Evolutionary conservation across 2,797 vertebrate genomes (phyloP).

Genomic region (Capromys pilorides): DNA sequence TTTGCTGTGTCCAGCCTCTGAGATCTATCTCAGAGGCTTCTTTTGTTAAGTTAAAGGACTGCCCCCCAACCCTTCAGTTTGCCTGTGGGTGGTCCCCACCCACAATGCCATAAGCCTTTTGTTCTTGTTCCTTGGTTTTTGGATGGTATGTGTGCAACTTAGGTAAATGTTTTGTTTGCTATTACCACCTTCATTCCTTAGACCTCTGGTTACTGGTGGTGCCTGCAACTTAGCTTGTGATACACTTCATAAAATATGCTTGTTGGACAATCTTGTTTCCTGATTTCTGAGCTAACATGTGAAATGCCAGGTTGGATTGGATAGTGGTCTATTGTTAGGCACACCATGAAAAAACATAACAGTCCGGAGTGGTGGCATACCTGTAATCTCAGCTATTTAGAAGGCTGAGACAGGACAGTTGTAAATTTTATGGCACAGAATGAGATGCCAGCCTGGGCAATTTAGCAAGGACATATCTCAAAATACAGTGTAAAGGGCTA

Average conservation of each 20-base stretch:
- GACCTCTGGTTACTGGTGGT: neutral
- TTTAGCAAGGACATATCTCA: neutral
- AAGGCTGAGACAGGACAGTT: neutral
- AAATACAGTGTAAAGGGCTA: neutral
- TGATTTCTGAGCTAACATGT: neutral
- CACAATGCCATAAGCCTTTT: neutral
- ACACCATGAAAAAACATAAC: neutral
- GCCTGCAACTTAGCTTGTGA: neutral
- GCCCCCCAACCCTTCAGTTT: neutral
- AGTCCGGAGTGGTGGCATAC: neutral
- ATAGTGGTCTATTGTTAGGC: neutral
- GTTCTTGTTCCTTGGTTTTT: neutral
- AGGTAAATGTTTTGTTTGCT: rapidly evolving
- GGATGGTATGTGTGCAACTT: neutral
- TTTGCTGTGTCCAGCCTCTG: neutral
- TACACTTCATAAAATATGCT: neutral
- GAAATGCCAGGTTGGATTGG: neutral
- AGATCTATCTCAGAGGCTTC: neutral
- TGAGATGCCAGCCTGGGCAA: neutral
- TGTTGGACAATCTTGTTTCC: neutral
- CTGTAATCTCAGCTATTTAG: neutral
- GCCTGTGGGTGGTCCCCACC: neutral
- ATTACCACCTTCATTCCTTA: rapidly evolving
- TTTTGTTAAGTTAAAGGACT: neutral
- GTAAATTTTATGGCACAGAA: neutral